A percentile compares a stretch with the other conserved stretches of the same genome.
Evolutionary conservation across 2,797 vertebrate genomes (phyloP).

Genomic region (Micropoecilia bifurca): DNA sequence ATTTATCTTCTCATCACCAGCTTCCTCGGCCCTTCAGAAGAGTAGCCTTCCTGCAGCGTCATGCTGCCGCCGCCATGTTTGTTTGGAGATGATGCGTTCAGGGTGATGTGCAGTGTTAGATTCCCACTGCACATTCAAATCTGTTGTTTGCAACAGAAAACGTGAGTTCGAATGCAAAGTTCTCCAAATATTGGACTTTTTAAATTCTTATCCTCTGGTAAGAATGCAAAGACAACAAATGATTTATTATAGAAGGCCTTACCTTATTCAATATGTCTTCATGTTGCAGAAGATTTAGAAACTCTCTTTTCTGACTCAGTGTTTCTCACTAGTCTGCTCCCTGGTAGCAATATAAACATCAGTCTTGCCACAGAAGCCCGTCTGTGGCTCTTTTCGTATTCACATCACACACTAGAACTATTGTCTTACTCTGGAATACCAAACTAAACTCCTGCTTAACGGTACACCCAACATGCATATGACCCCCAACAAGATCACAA

Average conservation of each 20-base stretch:
- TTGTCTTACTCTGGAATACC: slow-evolving; percentile 1
- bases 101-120: background rate
- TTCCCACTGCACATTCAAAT: background rate
- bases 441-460: background rate
- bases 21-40: background rate
- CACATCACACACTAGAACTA: slow-evolving; percentile 39
- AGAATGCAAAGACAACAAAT: background rate
- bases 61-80: background rate
- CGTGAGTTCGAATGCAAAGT: background rate
- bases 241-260: background rate
- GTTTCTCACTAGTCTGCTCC: slow-evolving; percentile 17
- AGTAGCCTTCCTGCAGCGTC: background rate
- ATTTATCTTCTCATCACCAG: background rate
- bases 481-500: background rate
- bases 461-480: background rate
- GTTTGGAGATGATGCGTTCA: background rate
- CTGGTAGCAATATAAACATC: slow-evolving; percentile 33
- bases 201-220: background rate
- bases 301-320: background rate
- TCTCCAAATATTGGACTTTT: background rate
- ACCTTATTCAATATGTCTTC: background rate
- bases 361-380: slow-evolving; percentile 10
- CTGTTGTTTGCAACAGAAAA: background rate
- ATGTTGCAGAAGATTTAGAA: background rate
- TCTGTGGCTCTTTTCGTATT: slow-evolving; percentile 39